phyloP scores from a whole-genome alignment of 2,113 vertebrate genomes.

The Mirounga angustirostris region DNA sequence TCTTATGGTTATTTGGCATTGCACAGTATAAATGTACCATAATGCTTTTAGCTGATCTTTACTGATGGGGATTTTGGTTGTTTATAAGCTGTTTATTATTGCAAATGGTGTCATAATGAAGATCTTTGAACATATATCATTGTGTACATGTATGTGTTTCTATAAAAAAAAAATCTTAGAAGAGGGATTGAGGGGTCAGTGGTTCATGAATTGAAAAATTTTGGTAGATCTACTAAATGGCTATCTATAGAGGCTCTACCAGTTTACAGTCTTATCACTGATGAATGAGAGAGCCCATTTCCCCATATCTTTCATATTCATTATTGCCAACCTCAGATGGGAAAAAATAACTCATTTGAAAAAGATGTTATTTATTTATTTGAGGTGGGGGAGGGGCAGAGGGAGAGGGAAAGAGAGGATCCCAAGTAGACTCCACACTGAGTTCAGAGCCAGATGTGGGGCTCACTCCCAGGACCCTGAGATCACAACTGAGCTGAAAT shows the following conservation, averaged over 20 bases:
- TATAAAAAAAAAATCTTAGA: constrained; percentile 27
- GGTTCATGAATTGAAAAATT: constrained; percentile 70
- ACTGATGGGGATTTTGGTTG: constrained; percentile 63
- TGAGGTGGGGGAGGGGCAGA: too few relatives aligned
- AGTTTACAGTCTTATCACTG: not conserved
- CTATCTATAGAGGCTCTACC: not conserved
- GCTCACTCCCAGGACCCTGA: not conserved
- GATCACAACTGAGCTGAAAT: not conserved
- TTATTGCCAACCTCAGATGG: not conserved
- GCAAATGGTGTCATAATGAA: constrained; percentile 43
- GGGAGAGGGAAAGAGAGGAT: not conserved
- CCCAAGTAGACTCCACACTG: not conserved
- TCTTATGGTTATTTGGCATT: constrained; percentile 53
- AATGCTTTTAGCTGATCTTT: constrained; percentile 64
- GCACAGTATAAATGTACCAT: constrained; percentile 19
- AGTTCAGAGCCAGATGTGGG: not conserved
- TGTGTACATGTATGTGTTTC: constrained; percentile 19
- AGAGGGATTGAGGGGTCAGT: constrained; percentile 51
- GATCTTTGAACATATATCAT: constrained; percentile 57
- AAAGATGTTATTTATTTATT: not conserved
- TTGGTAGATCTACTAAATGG: constrained; percentile 49
- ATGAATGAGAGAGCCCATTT: not conserved
- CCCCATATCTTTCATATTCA: not conserved
- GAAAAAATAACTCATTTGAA: not conserved
- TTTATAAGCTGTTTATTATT: constrained; percentile 58